Evolutionary conservation across 2,888 invertebrate genomes (phyloP).

Genomic region (Anticlea derivata): DNA sequence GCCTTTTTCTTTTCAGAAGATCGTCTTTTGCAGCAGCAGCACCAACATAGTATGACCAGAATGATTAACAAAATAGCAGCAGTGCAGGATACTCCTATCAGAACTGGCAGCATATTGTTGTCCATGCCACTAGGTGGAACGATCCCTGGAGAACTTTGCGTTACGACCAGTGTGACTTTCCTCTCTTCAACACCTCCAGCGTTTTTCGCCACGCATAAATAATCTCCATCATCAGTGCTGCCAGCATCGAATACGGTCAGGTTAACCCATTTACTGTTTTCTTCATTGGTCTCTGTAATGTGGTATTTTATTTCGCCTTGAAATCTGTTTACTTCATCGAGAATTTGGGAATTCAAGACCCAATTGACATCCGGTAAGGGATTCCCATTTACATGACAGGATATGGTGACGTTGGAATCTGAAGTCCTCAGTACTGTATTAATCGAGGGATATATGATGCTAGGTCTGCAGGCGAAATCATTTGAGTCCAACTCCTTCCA

Average conservation of each 20-base stretch:
- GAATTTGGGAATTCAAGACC: conserved; percentile 86
- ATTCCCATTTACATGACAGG: conserved; percentile 89
- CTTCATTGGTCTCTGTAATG: conserved; percentile 58
- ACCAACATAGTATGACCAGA: conserved; percentile 80
- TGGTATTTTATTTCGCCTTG: conserved; percentile 79
- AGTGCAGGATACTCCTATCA: conserved; percentile 78
- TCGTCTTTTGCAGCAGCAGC: conserved; percentile 83
- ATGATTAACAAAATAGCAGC: conserved; percentile 79
- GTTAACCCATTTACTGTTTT: conserved; percentile 85
- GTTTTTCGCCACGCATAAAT: conserved; percentile 92
- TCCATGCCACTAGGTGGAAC: conserved; percentile 80
- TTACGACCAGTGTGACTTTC: conserved; percentile 86
- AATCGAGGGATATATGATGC: conserved; percentile 86
- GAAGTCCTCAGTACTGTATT: conserved; percentile 85
- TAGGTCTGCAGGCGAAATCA: conserved; percentile 93
- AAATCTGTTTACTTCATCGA: conserved; percentile 79
- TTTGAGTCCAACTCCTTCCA: conserved; percentile 89
- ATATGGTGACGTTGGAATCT: conserved; percentile 87
- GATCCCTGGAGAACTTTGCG: conserved; percentile 68
- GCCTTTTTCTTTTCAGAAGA: conserved; percentile 83
- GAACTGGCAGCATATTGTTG: conserved; percentile 80
- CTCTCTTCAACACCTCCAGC: conserved; percentile 91
- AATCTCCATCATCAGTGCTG: conserved; percentile 87
- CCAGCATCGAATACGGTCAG: conserved; percentile 87
- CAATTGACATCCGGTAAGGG: conserved; percentile 90